Conservation (phyloP, 2,888 invertebrate genomes). For the Anthophora plumipes region DNA sequence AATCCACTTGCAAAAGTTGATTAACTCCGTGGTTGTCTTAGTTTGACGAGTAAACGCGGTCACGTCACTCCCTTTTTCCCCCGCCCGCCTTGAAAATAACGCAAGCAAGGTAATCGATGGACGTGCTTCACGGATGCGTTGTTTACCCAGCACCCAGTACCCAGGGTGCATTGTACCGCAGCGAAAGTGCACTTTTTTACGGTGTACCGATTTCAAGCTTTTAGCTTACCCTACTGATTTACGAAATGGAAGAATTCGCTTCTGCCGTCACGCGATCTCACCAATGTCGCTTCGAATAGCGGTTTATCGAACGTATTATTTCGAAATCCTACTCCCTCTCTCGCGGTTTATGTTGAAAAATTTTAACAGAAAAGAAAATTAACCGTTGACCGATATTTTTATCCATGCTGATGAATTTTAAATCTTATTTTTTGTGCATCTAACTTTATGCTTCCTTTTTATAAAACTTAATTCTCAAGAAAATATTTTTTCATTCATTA, state of each 20-base stretch:
- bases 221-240: conserved; percentile 62
- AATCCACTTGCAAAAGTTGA: neutral
- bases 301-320: conserved; percentile 1
- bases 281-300: conserved; percentile 5
- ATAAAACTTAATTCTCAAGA: too few species aligned
- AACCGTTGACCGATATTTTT: neutral
- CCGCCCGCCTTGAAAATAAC: conserved; percentile 18
- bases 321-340: neutral
- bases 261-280: conserved; percentile 19
- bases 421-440: neutral
- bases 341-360: neutral
- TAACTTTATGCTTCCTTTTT: neutral
- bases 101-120: conserved; percentile 26
- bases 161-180: conserved; percentile 35
- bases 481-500: too few species aligned
- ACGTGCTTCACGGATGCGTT: conserved; percentile 29
- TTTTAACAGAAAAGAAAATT: neutral
- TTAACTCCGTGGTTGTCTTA: neutral
- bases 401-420: neutral
- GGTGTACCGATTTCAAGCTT: conserved; percentile 60
- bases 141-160: conserved; percentile 30
- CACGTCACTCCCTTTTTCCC: neutral
- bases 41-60: neutral
- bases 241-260: conserved; percentile 59
- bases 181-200: conserved; percentile 58